Conservation (phyloP, 2,888 invertebrate species). For the Pinctada fucata region DNA sequence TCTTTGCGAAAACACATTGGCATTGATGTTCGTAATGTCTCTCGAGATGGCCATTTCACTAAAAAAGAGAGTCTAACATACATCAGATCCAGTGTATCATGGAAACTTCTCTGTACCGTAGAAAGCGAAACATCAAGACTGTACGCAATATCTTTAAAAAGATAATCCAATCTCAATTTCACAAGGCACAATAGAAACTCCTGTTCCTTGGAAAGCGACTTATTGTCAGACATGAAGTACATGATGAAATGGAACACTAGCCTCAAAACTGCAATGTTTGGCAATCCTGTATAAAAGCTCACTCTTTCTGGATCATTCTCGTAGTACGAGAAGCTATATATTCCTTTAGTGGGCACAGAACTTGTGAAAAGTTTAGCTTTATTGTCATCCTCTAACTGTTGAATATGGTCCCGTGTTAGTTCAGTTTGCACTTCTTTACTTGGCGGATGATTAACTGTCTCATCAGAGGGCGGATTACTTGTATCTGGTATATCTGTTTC, state of each 20-base stretch:
- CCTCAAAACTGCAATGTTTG: conserved; percentile 28
- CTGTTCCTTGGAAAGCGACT: conserved; percentile 30
- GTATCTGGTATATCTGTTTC: too few relatives aligned
- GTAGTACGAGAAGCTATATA: conserved; percentile 7
- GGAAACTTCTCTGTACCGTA: conserved; percentile 35
- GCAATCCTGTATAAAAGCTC: conserved; percentile 32
- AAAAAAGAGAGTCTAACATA: conserved; percentile 29
- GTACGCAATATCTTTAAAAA: conserved; percentile 29
- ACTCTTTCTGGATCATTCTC: conserved; percentile 32
- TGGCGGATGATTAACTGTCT: not conserved
- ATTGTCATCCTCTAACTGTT: conserved; percentile 16
- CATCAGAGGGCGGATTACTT: not conserved
- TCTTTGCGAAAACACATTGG: conserved; percentile 36
- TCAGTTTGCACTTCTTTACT: conserved; percentile 27
- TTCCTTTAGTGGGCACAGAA: not conserved
- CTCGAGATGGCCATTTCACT: conserved; percentile 32
- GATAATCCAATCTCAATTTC: conserved; percentile 34
- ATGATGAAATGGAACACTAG: conserved; percentile 26
- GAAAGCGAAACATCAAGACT: conserved; percentile 28
- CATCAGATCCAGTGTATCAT: conserved; percentile 27
- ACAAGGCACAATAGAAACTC: conserved; percentile 35
- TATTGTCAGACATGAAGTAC: conserved; percentile 19
- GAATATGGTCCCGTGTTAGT: conserved; percentile 7
- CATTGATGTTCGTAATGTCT: conserved; percentile 34
- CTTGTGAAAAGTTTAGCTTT: not conserved